Evolutionary conservation across 1,140 invertebrate genomes (phyloP).

Genomic region (Zaprionus inermis): DNA sequence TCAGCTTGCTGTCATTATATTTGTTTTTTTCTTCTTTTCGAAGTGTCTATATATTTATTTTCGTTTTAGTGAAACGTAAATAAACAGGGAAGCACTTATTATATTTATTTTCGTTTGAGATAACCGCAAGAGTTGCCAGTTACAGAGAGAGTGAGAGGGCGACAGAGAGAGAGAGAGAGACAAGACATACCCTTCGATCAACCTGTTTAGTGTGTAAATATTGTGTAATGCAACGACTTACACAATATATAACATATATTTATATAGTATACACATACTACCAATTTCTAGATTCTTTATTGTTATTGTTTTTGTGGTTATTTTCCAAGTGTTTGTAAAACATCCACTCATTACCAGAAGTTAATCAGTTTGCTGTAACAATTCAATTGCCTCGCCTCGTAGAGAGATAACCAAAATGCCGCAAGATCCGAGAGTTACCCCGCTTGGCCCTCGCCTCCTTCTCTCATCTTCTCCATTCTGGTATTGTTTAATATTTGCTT

Average conservation of each 20-base stretch:
- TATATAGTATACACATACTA: not conserved
- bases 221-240: constrained; percentile 9
- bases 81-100: constrained; percentile 67
- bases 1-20: constrained; percentile 32
- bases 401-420: constrained; percentile 5
- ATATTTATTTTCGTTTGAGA: constrained; percentile 62
- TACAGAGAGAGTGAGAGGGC: not conserved
- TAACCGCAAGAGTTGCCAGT: constrained; percentile 21
- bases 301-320: constrained; percentile 1
- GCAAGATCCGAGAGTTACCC: not conserved
- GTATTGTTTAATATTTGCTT: not conserved
- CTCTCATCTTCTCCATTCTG: not conserved
- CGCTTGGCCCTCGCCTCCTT: not conserved
- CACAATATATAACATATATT: not conserved
- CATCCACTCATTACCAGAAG: constrained; percentile 25
- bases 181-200: not conserved
- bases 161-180: not conserved
- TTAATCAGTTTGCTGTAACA: constrained; percentile 29
- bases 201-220: constrained; percentile 4
- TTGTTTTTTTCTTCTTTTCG: constrained; percentile 11
- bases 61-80: constrained; percentile 69
- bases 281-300: not conserved
- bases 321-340: constrained; percentile 19
- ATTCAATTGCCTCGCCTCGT: constrained; percentile 2
- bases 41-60: constrained; percentile 73